Percentiles rank a stretch among this genome's conserved stretches.
phyloP scores from a whole-genome alignment of 1,140 invertebrate genomes.

The Stegodyphus dumicola region DNA sequence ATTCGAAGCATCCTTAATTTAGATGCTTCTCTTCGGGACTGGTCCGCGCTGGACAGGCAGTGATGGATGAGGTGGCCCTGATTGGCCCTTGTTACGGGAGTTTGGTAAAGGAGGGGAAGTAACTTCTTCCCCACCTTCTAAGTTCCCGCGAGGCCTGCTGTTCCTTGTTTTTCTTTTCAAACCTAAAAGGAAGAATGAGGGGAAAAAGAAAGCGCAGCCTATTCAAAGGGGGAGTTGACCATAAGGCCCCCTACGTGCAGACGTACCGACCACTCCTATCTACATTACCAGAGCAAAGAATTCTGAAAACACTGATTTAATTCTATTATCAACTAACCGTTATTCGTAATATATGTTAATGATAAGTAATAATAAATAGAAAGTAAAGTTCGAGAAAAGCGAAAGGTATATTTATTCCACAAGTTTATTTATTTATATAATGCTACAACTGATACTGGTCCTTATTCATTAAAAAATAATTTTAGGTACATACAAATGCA shows the following conservation, averaged over 20 bases:
- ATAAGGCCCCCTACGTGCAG: neutral
- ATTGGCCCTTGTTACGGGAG: slow-evolving; percentile 44
- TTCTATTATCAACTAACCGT: too few relatives aligned
- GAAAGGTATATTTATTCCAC: too few relatives aligned
- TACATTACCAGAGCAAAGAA: too few relatives aligned
- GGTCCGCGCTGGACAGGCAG: slow-evolving; percentile 39
- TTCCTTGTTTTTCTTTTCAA: slow-evolving; percentile 19
- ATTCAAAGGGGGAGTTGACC: slow-evolving; percentile 36
- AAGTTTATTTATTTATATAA: too few relatives aligned
- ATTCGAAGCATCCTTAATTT: slow-evolving; percentile 34
- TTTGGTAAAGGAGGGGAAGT: neutral
- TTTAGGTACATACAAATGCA: too few relatives aligned
- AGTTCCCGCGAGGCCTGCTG: slow-evolving; percentile 11
- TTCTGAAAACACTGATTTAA: too few relatives aligned
- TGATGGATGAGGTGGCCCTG: slow-evolving; percentile 54
- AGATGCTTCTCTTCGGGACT: slow-evolving; percentile 34
- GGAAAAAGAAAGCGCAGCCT: neutral
- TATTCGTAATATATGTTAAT: too few relatives aligned
- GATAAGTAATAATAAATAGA: too few relatives aligned
- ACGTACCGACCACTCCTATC: too few relatives aligned
- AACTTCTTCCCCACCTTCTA: neutral
- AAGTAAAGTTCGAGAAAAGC: too few relatives aligned
- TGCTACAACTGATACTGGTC: too few relatives aligned
- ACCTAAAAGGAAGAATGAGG: neutral
- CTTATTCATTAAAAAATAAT: too few relatives aligned